Evolutionary conservation across 2,113 vertebrate species (phyloP).

Genomic region (Urocynchramus pylzowi): DNA sequence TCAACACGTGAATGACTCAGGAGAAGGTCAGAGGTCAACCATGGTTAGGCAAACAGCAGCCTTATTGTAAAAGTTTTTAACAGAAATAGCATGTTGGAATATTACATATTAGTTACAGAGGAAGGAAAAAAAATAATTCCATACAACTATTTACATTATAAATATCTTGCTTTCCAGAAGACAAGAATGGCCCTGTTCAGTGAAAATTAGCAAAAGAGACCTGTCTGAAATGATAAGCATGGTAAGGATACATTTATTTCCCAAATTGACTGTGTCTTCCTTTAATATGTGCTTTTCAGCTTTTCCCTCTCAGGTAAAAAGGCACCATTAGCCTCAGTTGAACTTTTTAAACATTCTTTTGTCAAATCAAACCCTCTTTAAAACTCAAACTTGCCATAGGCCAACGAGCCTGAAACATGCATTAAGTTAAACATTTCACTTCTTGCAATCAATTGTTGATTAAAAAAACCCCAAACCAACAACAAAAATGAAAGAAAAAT

Average conservation of each 20-base stretch:
- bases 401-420: constrained; percentile 20
- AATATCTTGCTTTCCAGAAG: constrained; percentile 56
- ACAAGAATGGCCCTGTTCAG: constrained; percentile 48
- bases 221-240: constrained; percentile 11
- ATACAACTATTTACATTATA: constrained; percentile 70
- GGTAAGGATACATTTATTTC: neutral
- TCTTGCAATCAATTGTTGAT: constrained; percentile 24
- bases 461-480: neutral
- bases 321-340: constrained; percentile 27
- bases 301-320: neutral
- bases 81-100: constrained; percentile 19
- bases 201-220: constrained; percentile 30
- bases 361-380: neutral
- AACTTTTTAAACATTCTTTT: constrained; percentile 35
- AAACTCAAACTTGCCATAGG: neutral
- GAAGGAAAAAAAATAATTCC: neutral
- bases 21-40: constrained; percentile 29
- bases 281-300: neutral
- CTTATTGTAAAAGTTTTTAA: constrained; percentile 28
- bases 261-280: neutral
- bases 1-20: neutral
- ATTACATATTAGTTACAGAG: constrained; percentile 56
- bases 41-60: constrained; percentile 29
- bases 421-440: neutral
- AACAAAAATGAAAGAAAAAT: neutral